phyloP scores from a whole-genome alignment of 2,113 vertebrate species.

The Procavia capensis region DNA sequence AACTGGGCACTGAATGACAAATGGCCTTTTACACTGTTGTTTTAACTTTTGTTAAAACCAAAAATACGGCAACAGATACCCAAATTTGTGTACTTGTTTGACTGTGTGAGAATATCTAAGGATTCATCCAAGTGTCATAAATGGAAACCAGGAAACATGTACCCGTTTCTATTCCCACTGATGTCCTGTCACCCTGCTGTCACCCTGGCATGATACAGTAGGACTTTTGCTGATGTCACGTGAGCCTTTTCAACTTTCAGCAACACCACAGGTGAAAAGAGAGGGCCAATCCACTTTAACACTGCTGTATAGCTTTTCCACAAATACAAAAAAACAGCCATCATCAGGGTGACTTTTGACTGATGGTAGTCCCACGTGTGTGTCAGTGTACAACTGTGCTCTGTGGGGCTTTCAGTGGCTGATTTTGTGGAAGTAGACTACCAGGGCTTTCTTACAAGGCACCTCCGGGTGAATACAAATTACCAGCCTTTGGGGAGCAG shows the following conservation, averaged over 20 bases:
- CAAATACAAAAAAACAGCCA: neutral
- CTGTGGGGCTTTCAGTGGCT: neutral
- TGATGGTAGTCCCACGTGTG: neutral
- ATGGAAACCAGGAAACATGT: neutral
- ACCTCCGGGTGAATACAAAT: neutral
- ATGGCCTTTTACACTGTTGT: neutral
- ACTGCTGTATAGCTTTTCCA: neutral
- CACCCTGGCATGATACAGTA: neutral
- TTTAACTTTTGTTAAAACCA: neutral
- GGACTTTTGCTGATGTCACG: neutral
- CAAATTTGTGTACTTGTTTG: neutral
- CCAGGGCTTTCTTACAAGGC: neutral
- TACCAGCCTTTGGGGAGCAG: neutral
- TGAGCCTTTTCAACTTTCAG: neutral
- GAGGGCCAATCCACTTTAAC: neutral
- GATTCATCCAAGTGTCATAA: neutral
- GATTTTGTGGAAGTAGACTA: neutral
- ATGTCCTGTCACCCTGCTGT: fast-evolving
- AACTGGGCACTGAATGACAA: neutral
- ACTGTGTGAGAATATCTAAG: neutral
- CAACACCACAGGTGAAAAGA: neutral
- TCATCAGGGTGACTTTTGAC: neutral
- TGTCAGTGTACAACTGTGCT: neutral
- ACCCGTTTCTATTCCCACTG: neutral
- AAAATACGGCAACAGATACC: neutral